These are phyloP conservation scores for Halcyon chelicuti DNA, from an alignment of 2,797 vertebrate species.

Conservation along the genomic window DNA sequence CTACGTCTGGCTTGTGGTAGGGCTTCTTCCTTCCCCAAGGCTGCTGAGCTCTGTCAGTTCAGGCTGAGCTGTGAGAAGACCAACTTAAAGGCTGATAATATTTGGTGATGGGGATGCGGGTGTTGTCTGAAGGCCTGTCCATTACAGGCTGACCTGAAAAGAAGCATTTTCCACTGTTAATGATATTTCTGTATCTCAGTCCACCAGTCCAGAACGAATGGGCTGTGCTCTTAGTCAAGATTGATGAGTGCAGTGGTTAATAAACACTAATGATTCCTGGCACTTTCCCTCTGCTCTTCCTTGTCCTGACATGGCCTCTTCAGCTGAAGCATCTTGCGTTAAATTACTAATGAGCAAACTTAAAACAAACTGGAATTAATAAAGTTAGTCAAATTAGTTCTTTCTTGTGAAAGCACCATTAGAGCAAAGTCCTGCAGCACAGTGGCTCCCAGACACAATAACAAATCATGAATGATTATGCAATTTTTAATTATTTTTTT, in stretches of 20 bases:
- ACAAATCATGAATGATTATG: slow-evolving; percentile 46
- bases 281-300: slow-evolving; percentile 74
- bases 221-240: slow-evolving; percentile 70
- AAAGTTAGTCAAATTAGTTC: slow-evolving; percentile 66
- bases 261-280: slow-evolving; percentile 76
- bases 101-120: not conserved
- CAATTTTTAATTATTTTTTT: not conserved
- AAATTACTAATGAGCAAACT: slow-evolving; percentile 75
- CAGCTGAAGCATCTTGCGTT: slow-evolving; percentile 68
- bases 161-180: slow-evolving; percentile 60
- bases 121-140: slow-evolving; percentile 14
- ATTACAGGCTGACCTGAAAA: slow-evolving; percentile 52
- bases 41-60: not conserved
- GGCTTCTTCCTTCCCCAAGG: not conserved
- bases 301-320: slow-evolving; percentile 71
- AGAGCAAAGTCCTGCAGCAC: slow-evolving; percentile 54
- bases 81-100: not conserved
- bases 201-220: slow-evolving; percentile 74
- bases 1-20: not conserved
- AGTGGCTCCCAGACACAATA: slow-evolving; percentile 20
- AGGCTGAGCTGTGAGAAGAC: not conserved
- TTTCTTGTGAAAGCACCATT: slow-evolving; percentile 63
- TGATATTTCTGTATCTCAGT: slow-evolving; percentile 67
- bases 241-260: slow-evolving; percentile 73
- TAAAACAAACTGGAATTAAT: slow-evolving; percentile 74